Base-by-base conservation (phyloP, 23 tunicate species). In the Halocynthia roretzi region DNA sequence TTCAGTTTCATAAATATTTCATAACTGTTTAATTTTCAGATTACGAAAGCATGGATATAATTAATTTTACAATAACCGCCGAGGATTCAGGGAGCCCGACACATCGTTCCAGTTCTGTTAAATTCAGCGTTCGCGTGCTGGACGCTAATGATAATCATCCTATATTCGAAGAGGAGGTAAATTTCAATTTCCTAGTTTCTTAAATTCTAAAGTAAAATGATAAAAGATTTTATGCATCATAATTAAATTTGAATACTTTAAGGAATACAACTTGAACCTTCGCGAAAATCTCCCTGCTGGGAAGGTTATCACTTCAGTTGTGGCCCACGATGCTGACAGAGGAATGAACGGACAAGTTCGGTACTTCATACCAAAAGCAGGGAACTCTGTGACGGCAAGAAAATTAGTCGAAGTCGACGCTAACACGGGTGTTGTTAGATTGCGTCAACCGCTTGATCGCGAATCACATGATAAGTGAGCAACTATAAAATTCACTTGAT, bases 141-240 rank as follows among this genome's bases (percentile, higher is more conserved):
- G 96, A 89, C 54, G 96, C 77, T 8, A 89, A 89, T 58, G 96
- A 89, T 78, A 84, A 89, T 60, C 63, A 71, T 10, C 98, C 98
- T 6, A 77, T 71, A 6, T 93, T 93, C 68, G 89, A 81, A 19
- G 72, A 71, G 51, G 67, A 80, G 71, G 97, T 91, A 67, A 76
- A 75, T 1, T 68, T 68, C 15, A 15, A 18, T 68, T 58, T 58
- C n/a, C 17, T 2, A 58, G 17, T 58, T 58, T 58, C 17, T 14
- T n/a, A 1, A 2, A 58, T 2, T 58, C 17, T 58, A 58, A 58
- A 14, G 63, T 58, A 58, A 58, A 1, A 4, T 58, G 15, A 58
- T n/a, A 58, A 58, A 14, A n/a, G 15, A 2, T 14, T 58, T 58
- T 58, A 58, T 31, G 44, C 44, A 31, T 31, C 44, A 31, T 31